Evolutionary conservation across 2,113 vertebrate genomes (phyloP).

Genomic region (Brachionichthys hirsutus): DNA sequence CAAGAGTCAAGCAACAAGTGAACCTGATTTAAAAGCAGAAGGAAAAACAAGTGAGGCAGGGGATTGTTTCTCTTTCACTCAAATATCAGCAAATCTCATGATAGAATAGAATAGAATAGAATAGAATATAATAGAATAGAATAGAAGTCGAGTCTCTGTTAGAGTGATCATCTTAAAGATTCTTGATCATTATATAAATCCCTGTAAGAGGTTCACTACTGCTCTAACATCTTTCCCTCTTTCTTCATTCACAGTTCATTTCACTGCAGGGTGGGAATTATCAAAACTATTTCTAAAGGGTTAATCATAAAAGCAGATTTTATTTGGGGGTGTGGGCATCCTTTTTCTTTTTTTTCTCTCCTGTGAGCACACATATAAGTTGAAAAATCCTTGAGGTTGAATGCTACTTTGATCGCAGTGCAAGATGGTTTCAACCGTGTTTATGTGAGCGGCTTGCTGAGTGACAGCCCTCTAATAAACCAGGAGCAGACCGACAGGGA

Average conservation of each 20-base stretch:
- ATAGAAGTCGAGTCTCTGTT: slow-evolving; percentile 16
- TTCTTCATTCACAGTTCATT: slow-evolving; percentile 33
- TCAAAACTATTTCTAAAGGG: slow-evolving; percentile 46
- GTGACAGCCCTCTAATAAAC: slow-evolving; percentile 22
- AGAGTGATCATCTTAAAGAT: slow-evolving; percentile 37
- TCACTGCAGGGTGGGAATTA: slow-evolving; percentile 39
- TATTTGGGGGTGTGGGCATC: slow-evolving; percentile 25
- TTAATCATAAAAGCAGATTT: slow-evolving; percentile 48
- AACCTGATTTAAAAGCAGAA: too few species aligned
- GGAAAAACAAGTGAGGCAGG: neutral
- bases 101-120: too few species aligned
- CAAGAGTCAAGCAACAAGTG: too few species aligned
- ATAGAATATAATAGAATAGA: too few species aligned
- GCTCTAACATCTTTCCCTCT: slow-evolving; percentile 12
- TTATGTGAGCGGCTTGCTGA: slow-evolving; percentile 41
- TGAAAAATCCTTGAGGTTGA: slow-evolving; percentile 30
- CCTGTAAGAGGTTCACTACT: slow-evolving; percentile 6
- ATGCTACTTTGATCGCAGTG: slow-evolving; percentile 29
- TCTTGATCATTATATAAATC: slow-evolving; percentile 26
- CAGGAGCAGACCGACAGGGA: neutral
- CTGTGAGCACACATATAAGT: slow-evolving; percentile 40
- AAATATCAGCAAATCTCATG: slow-evolving; percentile 30
- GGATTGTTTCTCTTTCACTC: slow-evolving; percentile 7
- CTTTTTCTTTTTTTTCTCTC: too few species aligned
- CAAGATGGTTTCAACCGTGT: slow-evolving; percentile 16